These are phyloP conservation scores for Amia ocellicauda DNA, from an alignment of 2,113 vertebrate species.

Conservation along the genomic window DNA sequence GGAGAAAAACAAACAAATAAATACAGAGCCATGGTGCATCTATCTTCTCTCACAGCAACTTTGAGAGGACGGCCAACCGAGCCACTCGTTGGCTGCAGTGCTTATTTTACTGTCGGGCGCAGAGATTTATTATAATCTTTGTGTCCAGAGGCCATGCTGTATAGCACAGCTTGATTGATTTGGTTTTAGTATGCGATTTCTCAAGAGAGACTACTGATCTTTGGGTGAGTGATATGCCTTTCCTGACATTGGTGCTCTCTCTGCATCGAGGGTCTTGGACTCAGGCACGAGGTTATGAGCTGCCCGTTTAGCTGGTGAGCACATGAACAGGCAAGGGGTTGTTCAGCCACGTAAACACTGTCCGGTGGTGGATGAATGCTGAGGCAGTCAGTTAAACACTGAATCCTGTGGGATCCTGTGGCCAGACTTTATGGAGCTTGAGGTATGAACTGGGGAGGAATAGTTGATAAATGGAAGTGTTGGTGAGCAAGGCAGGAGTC, in stretches of 20 bases:
- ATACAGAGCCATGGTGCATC: too few species aligned
- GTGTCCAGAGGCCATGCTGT: not conserved
- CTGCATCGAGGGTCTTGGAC: not conserved
- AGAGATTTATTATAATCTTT: not conserved
- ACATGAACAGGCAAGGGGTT: slow-evolving; percentile 38
- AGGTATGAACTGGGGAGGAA: slow-evolving; percentile 13
- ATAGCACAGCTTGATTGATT: not conserved
- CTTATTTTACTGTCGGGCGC: not conserved
- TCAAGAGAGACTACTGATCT: not conserved
- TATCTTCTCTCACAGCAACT: too few species aligned
- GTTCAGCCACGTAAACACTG: slow-evolving; percentile 30
- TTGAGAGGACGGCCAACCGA: not conserved
- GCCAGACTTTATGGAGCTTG: slow-evolving; percentile 32
- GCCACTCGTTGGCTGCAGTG: not conserved
- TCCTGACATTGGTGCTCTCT: not conserved
- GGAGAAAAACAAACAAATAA: not conserved
- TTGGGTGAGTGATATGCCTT: not conserved
- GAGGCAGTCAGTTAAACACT: slow-evolving; percentile 34
- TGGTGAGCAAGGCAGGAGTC: not conserved
- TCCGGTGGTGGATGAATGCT: slow-evolving; percentile 24
- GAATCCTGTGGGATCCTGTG: slow-evolving; percentile 28
- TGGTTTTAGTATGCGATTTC: not conserved
- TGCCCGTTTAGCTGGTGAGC: slow-evolving; percentile 23
- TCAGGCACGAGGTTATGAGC: slow-evolving; percentile 7
- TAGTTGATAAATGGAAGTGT: slow-evolving; percentile 1